phyloP scores from a whole-genome alignment of 2,113 vertebrate genomes.

The Baryphthengus martii region DNA sequence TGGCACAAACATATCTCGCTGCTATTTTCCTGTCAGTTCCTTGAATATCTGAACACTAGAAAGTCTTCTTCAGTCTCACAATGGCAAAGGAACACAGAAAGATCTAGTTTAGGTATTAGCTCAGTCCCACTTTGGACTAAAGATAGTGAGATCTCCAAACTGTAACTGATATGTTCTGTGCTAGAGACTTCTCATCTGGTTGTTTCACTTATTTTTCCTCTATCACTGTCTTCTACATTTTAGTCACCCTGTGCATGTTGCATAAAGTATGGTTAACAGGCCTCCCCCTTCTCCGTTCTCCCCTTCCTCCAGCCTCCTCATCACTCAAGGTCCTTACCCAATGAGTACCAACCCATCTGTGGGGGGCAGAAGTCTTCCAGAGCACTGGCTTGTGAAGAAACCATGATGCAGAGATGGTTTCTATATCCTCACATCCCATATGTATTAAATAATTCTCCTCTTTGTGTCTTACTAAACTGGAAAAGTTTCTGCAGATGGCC shows the following conservation, averaged over 20 bases:
- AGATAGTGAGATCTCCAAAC: background rate
- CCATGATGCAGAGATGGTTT: background rate
- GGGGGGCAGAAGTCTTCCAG: background rate
- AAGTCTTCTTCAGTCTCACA: background rate
- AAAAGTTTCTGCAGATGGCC: background rate
- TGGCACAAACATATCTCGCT: constrained; percentile 39
- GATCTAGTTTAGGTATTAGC: background rate
- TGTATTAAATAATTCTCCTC: background rate
- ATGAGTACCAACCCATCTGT: background rate
- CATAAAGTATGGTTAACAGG: background rate
- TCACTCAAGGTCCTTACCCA: background rate
- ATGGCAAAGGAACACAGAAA: background rate
- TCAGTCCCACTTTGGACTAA: background rate
- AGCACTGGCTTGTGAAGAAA: background rate
- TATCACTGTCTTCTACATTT: background rate
- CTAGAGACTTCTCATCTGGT: background rate
- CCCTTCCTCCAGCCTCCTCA: background rate
- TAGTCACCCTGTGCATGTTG: background rate
- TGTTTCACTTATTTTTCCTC: background rate
- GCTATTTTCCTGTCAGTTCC: constrained; percentile 40
- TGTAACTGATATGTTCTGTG: background rate
- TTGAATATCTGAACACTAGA: constrained; percentile 16
- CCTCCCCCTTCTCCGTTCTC: background rate
- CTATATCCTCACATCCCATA: background rate
- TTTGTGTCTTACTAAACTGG: background rate